These are phyloP conservation scores for Tonatia bakeri DNA, from an alignment of 2,113 vertebrate genomes.

Conservation along the genomic window DNA sequence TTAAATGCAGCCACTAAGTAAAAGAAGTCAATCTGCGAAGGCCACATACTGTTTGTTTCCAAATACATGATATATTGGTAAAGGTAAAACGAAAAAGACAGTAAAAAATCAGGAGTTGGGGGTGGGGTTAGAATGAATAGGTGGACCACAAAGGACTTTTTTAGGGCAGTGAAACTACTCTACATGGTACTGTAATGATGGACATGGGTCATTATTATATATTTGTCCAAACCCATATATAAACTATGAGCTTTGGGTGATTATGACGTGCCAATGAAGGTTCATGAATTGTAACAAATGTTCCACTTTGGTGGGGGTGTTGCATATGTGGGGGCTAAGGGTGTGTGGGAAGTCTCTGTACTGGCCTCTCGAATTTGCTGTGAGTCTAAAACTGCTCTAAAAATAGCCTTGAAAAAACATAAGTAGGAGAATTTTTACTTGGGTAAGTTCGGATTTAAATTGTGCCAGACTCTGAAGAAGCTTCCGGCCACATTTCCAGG, in stretches of 20 bases:
- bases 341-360: neutral
- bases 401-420: neutral
- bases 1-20: neutral
- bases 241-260: neutral
- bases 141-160: neutral
- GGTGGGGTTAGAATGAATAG: neutral
- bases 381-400: neutral
- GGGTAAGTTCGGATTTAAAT: neutral
- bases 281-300: neutral
- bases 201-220: neutral
- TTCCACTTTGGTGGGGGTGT: neutral
- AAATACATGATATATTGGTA: neutral
- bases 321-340: neutral
- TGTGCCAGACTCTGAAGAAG: neutral
- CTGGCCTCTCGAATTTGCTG: neutral
- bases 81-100: neutral
- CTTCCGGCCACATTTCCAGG: neutral
- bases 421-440: neutral
- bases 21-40: neutral
- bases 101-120: neutral
- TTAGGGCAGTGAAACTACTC: neutral
- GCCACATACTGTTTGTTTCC: neutral
- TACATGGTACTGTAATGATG: neutral
- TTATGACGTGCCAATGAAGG: neutral
- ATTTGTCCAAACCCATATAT: neutral